Percentiles rank a stretch among this genome's conserved stretches.
phyloP scores from a whole-genome alignment of 2,113 vertebrate genomes.

The Hystrix brachyura region DNA sequence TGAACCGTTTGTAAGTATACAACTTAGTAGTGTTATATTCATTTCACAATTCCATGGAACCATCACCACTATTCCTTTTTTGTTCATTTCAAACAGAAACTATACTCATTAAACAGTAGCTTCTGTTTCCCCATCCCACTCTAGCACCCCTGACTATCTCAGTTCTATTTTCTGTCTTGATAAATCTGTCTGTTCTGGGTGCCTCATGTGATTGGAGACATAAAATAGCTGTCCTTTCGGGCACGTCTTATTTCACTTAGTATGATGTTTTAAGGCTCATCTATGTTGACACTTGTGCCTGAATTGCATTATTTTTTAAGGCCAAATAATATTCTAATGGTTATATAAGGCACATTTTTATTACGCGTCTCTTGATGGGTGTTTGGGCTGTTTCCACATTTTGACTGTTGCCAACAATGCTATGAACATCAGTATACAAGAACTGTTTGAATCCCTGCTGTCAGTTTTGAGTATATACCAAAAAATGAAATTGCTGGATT shows the following conservation, averaged over 20 bases:
- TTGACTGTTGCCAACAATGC: not conserved
- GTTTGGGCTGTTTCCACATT: not conserved
- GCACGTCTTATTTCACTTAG: not conserved
- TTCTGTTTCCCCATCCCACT: not conserved
- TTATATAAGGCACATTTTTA: not conserved
- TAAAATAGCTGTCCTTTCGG: not conserved
- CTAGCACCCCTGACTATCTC: not conserved
- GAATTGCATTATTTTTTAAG: conserved; percentile 4
- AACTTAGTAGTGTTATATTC: not conserved
- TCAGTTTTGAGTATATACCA: not conserved
- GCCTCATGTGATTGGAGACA: not conserved
- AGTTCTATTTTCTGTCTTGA: not conserved
- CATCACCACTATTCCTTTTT: not conserved
- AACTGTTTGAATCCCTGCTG: not conserved
- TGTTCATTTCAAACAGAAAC: not conserved
- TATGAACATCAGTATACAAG: not conserved
- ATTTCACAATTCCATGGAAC: not conserved
- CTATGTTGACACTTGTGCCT: not conserved
- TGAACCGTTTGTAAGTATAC: not conserved
- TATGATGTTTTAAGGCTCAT: not conserved
- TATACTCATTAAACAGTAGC: not conserved
- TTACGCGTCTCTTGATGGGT: not conserved
- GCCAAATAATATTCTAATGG: not conserved
- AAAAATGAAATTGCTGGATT: not conserved
- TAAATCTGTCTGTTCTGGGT: not conserved